Evolutionary conservation across 2,113 vertebrate genomes (phyloP), one percentile per base, ranked within the genome.

Genomic region (Petromus typicus): DNA sequence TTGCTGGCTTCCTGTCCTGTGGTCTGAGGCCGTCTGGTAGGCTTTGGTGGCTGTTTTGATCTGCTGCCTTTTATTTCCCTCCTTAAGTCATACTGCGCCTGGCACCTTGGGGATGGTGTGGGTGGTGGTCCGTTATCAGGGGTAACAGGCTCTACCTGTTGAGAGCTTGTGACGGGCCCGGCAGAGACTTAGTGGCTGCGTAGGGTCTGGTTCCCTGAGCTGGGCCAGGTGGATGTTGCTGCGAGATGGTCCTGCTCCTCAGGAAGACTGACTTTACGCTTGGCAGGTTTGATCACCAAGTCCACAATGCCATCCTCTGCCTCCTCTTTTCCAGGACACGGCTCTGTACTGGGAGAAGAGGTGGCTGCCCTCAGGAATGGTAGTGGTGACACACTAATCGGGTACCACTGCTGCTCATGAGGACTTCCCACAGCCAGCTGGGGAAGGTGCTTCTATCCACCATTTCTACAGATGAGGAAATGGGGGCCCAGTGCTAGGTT

Each of bases 121-220:
- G 84, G 5, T 5, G 34, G 64, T 18, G 12, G 22, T 17, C 0
- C n/a, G 40, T 9, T 9, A 5, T 45, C 67, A 0, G 4, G 1
- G 30, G 76, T 14, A 1, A n/a, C 57, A 32, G 69, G 17, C 34
- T 4, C 11, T 2, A 0, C 73, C 17, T 7, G 0, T 17, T 8
- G 11, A 6, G 34, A 32, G 10, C 51, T 40, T 14, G 30, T 0
- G 0, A 34, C 0, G 5, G 30, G 25, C 0, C 61, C 7, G 1
- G 1, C 5, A 56, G 0, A 7, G 20, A 2, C 30, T 12, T 0
- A 3, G 66, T 23, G 1, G 66, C 5, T 0, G 22, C 12, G 4
- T 0, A 0, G 17, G 0, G 10, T 40, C 23, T 12, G 4, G 20
- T 20, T 32, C 3, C 1, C 0, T 34, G 7, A 7, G 54, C 2